These are phyloP conservation scores for Gallinago paraguaiae DNA, from an alignment of 2,113 vertebrate genomes.

Conservation along the genomic window DNA sequence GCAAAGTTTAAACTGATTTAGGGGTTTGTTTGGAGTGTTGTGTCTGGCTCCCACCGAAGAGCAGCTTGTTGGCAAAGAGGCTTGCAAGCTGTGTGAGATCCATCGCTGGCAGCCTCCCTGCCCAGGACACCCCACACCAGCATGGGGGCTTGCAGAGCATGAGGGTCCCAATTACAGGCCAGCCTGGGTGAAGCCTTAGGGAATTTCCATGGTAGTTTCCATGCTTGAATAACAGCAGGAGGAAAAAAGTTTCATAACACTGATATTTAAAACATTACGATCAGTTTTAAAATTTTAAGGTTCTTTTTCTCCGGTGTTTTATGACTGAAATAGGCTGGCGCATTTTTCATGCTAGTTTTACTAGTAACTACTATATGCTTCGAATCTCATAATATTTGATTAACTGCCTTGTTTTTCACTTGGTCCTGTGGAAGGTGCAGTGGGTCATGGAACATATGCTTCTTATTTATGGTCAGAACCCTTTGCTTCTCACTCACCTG, in stretches of 20 bases:
- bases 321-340: background rate
- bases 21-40: background rate
- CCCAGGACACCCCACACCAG: background rate
- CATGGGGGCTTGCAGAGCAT: background rate
- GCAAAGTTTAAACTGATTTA: background rate
- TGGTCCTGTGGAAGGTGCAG: background rate
- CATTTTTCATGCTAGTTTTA: slow-evolving; percentile 16
- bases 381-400: background rate
- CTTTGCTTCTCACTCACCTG: background rate
- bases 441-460: background rate
- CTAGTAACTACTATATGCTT: background rate
- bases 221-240: background rate
- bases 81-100: background rate
- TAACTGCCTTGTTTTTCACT: background rate
- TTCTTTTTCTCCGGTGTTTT: slow-evolving; percentile 12
- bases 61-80: background rate
- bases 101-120: accelerated
- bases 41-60: background rate
- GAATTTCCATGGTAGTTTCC: background rate
- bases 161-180: background rate
- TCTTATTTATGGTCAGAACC: background rate
- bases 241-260: background rate
- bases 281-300: slow-evolving; percentile 8
- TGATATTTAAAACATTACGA: background rate
- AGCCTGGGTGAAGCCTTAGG: background rate